Percentiles rank a stretch among this genome's conserved stretches.
These are phyloP conservation scores for Pararge aegeria DNA, from an alignment of 1,140 invertebrate genomes.

Conservation along the genomic window DNA sequence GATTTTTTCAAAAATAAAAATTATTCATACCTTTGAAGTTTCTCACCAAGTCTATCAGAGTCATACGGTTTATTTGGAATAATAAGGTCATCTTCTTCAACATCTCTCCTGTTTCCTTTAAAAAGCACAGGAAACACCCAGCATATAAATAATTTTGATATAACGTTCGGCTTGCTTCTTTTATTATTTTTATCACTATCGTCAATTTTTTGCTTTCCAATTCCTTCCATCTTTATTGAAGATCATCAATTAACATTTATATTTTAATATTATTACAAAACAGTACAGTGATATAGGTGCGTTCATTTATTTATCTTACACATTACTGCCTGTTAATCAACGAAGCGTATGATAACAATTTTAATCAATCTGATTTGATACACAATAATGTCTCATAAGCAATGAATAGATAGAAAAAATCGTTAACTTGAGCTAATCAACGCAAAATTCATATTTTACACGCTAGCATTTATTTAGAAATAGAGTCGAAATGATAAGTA, in stretches of 20 bases:
- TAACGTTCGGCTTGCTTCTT: constrained; percentile 45
- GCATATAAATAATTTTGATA: constrained; percentile 55
- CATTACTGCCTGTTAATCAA: constrained; percentile 16
- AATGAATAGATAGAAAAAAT: neutral
- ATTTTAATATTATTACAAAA: too few relatives aligned
- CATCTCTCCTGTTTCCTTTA: constrained; percentile 51
- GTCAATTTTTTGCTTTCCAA: constrained; percentile 6
- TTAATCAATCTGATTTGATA: constrained; percentile 14
- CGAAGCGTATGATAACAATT: constrained; percentile 12
- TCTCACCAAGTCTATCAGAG: constrained; percentile 50
- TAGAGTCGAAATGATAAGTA: too few relatives aligned
- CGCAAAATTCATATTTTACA: neutral
- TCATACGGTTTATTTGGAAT: constrained; percentile 49
- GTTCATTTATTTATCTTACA: neutral
- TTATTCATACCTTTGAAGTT: constrained; percentile 44
- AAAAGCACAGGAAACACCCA: constrained; percentile 52
- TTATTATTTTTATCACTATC: constrained; percentile 27
- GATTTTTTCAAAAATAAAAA: too few relatives aligned
- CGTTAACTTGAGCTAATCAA: neutral
- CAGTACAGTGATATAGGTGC: neutral
- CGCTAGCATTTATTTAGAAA: too few relatives aligned
- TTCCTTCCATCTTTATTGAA: neutral
- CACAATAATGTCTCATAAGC: constrained; percentile 3
- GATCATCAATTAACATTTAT: neutral
- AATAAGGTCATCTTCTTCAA: constrained; percentile 55